These are phyloP conservation scores for Philypnodon macrostomus DNA, from an alignment of 2,797 vertebrate species.

Conservation along the genomic window DNA sequence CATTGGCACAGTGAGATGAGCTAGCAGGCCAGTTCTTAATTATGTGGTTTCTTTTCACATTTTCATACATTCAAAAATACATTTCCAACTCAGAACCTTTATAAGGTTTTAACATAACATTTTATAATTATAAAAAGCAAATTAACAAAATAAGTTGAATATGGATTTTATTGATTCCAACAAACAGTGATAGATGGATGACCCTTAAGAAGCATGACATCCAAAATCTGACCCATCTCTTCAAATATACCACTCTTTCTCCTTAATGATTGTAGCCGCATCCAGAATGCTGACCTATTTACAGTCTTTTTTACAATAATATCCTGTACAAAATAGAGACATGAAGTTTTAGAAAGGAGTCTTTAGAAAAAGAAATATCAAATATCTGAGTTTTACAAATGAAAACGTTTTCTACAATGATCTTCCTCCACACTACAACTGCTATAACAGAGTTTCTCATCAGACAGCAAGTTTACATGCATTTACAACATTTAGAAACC, in stretches of 20 bases:
- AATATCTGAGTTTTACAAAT: constrained; percentile 69
- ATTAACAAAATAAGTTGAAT: constrained; percentile 60
- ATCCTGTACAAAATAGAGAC: constrained; percentile 82
- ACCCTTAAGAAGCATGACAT: constrained; percentile 68
- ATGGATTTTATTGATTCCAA: constrained; percentile 84
- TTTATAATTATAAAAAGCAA: constrained; percentile 9
- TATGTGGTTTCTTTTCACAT: too few species aligned
- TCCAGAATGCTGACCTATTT: constrained; percentile 77
- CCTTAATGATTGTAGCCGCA: constrained; percentile 78
- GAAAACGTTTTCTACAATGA: constrained; percentile 59
- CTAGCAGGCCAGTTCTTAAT: too few species aligned
- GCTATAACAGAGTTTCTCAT: too few species aligned
- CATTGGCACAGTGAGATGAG: too few species aligned
- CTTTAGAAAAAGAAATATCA: constrained; percentile 73
- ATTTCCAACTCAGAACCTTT: background rate
- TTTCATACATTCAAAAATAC: too few species aligned
- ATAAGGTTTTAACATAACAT: too few species aligned
- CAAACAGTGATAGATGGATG: constrained; percentile 77
- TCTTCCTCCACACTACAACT: constrained; percentile 62
- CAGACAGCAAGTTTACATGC: constrained; percentile 80
- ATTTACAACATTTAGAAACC: constrained; percentile 79
- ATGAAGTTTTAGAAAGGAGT: constrained; percentile 77
- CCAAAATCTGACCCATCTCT: constrained; percentile 47
- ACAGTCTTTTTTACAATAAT: constrained; percentile 84
- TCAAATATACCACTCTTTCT: constrained; percentile 49